Evolutionary conservation across 1,140 invertebrate species (phyloP).

Genomic region (Aphaenogaster ashmeadi): DNA sequence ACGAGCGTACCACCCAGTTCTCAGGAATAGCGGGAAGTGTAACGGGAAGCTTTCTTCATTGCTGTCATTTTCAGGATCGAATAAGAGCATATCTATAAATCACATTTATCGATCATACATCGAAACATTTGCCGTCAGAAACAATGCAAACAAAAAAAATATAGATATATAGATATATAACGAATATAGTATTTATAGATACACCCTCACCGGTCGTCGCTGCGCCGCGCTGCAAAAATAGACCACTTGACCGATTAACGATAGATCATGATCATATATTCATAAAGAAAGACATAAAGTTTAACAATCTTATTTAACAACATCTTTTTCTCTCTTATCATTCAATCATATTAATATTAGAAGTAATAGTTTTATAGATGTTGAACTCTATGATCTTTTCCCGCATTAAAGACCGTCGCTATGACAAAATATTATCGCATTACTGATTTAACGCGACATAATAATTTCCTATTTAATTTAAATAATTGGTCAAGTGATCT

Average conservation of each 20-base stretch:
- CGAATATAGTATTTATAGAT: slow-evolving; percentile 13
- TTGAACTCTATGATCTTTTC: background rate
- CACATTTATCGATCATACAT: background rate
- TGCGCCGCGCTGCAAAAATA: slow-evolving; percentile 83
- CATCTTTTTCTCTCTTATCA: background rate
- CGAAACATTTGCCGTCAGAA: background rate
- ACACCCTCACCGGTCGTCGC: slow-evolving; percentile 68
- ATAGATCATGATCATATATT: background rate
- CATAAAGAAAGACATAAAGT: slow-evolving; percentile 34
- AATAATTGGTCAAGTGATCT: slow-evolving; percentile 82
- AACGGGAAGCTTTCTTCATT: slow-evolving; percentile 83
- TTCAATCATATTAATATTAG: background rate
- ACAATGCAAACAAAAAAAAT: background rate
- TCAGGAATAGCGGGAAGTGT: slow-evolving; percentile 82
- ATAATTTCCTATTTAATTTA: background rate
- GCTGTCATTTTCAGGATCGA: slow-evolving; percentile 57
- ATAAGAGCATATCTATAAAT: slow-evolving; percentile 15
- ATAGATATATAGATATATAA: background rate
- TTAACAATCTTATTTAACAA: slow-evolving; percentile 2
- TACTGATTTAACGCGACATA: background rate
- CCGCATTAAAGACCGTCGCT: too few species aligned
- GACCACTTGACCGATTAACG: slow-evolving; percentile 82
- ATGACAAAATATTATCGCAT: slow-evolving; percentile 28
- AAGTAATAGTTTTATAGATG: background rate
- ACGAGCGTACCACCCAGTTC: slow-evolving; percentile 80